These are phyloP conservation scores for Bufo gargarizans DNA, from an alignment of 2,113 vertebrate genomes.

Conservation along the genomic window DNA sequence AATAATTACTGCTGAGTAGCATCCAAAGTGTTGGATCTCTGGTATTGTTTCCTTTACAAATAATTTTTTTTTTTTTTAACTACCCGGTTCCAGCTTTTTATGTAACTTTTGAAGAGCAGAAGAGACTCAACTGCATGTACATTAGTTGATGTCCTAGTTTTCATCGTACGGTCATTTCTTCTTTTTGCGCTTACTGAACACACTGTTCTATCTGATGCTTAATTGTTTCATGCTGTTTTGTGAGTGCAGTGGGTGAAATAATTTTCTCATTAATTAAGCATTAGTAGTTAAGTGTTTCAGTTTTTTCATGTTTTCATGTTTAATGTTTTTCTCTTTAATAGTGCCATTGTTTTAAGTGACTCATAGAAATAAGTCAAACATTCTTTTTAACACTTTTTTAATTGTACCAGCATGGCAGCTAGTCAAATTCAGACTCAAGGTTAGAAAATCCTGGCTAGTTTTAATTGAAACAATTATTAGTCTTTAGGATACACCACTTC, in stretches of 20 bases:
- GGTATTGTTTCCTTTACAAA: not conserved
- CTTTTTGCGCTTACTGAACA: constrained; percentile 63
- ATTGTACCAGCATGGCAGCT: not conserved
- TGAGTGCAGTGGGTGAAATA: constrained; percentile 62
- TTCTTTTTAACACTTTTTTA: not conserved
- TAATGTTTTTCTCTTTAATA: constrained; percentile 27
- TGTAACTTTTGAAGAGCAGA: not conserved
- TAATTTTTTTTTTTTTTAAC: constrained; percentile 58
- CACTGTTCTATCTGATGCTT: constrained; percentile 60
- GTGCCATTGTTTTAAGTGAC: not conserved
- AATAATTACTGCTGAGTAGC: constrained; percentile 30
- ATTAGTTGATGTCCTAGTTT: constrained; percentile 59
- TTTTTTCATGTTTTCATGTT: constrained; percentile 16
- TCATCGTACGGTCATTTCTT: constrained; percentile 65
- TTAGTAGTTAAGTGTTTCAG: constrained; percentile 37
- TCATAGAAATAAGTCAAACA: constrained; percentile 15
- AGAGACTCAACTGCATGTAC: constrained; percentile 57
- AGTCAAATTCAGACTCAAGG: constrained; percentile 45
- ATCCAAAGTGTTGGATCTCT: not conserved
- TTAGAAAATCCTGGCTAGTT: not conserved
- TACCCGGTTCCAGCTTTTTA: not conserved
- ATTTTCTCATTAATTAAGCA: constrained; percentile 60
- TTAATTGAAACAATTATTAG: constrained; percentile 35
- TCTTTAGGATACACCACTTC: constrained; percentile 10
- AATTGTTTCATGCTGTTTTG: constrained; percentile 64